Base-by-base conservation (phyloP, 2,113 vertebrate species). In the Neogale vison region DNA sequence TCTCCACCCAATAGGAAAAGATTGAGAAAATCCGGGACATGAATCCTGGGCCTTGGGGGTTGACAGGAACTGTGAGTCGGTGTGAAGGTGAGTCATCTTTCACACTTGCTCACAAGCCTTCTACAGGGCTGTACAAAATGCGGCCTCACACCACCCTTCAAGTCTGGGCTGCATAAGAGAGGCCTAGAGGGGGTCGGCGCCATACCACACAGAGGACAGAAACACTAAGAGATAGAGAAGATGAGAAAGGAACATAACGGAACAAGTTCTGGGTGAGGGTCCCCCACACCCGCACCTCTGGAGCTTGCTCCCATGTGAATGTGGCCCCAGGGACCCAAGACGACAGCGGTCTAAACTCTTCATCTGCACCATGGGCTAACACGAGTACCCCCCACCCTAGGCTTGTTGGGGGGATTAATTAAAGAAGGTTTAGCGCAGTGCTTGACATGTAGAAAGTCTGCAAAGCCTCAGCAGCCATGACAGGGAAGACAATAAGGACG, bases 61-160 rank as follows among this genome's bases (percentile, higher is more conserved):
- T 8, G 9, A 34, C 34, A 15, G 67, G 79, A 52, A 55, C 65
- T 1, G 11, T 7, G 42, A 55, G 29, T 31, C 39, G 52, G 76
- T 90, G 93, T 86, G 96, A 98, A 52, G 52, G 67, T 93, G 97
- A 97, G 23, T 98, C 96, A 97, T 36, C 39, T 8, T 65, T 96
- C 81, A 95, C 90, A 79, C 84, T 79, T 82, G 85, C 82, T 69
- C 59, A 72, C 4, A 47, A 91, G 18, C 24, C 72, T 67, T 93
- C 88, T 12, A 14, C 77, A 39, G 8, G 34, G 77, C 39, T 39
- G 0, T 23, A 77, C 76, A 81, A 52, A 91, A 79, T 1, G 42
- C 24, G 71, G 42, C 55, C 29, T 97, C 77, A 14, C 29, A 6
- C 36, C 31, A 10, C 11, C 47, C 61, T 85, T 57, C 20, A 2